These are phyloP conservation scores for Stictocephala bisonia DNA, from an alignment of 2,888 invertebrate species.

Conservation along the genomic window DNA sequence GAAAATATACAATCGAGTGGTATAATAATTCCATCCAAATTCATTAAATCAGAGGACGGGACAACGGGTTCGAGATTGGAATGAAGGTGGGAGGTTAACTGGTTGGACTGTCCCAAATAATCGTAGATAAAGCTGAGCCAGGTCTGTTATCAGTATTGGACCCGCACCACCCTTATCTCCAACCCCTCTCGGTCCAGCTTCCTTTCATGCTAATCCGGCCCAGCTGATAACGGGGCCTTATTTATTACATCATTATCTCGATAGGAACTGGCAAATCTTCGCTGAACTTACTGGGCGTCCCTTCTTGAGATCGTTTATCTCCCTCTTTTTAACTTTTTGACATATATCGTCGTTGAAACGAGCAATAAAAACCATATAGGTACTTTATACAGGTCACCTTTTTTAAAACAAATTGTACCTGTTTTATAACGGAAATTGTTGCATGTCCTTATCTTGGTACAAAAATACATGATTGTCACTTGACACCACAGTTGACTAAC, in stretches of 20 bases:
- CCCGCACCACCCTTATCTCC: slow-evolving; percentile 19
- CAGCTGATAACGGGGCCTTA: slow-evolving; percentile 43
- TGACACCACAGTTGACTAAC: no score
- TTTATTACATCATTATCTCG: slow-evolving; percentile 51
- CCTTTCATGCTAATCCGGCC: slow-evolving; percentile 34
- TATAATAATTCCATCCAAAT: no score
- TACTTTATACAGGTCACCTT: no score
- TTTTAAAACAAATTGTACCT: no score
- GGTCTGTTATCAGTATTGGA: slow-evolving; percentile 36
- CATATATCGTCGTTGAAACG: no score
- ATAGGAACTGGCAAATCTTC: slow-evolving; percentile 43
- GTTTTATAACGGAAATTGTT: no score
- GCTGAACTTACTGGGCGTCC: slow-evolving; percentile 22
- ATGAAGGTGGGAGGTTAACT: slow-evolving; percentile 1
- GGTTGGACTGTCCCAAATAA: slow-evolving; percentile 23
- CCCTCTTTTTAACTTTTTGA: slow-evolving; percentile 29
- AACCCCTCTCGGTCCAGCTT: slow-evolving; percentile 11
- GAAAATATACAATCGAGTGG: no score
- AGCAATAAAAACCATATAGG: no score
- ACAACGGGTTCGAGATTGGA: no score
- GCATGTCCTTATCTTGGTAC: no score
- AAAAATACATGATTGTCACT: no score
- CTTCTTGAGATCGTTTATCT: slow-evolving; percentile 32
- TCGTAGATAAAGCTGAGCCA: slow-evolving; percentile 31
- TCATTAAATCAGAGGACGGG: no score